Evolutionary conservation across 2,797 vertebrate genomes (phyloP), one percentile per base, ranked within the genome.

Genomic region (Gadopsis bispinosus): DNA sequence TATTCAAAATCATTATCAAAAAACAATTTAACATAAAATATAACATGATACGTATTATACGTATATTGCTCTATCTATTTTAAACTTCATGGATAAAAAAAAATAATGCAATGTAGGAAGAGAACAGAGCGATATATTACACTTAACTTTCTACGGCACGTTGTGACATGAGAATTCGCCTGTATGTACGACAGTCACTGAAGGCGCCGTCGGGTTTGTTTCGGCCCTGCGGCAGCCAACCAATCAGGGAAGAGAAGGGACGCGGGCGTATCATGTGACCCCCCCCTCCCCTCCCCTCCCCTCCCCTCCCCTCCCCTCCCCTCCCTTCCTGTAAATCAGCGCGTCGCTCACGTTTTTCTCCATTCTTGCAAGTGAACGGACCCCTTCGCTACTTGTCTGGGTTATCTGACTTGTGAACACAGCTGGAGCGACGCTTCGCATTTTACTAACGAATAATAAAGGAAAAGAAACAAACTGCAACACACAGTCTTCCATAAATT

Each of bases 241-340:
- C 92, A 93, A 94, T 91, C 41, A 80, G 62, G 17, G 16, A 9
- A 0, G 56, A 60, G 67, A 4, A 55, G 2, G 62, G 82, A 62
- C 11, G 79, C 61, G 78, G 76, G 7, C 31, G 26, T 8, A 50
- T 69, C 84, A 89, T 56, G 89, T 77, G 83, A 79, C 73, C 47
- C 17, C 39, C 16, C 1, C 8, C 26, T 14, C 65, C 29, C n/a
- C n/a, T n/a, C n/a, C n/a, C n/a, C n/a, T n/a, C n/a, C n/a, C 33
- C 71, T 20, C 19, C 62, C 26, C 6, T 11, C 13, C 73, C 47
- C 17, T 35, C 16, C 1, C 33, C 71, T 20, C 19, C 62, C 26
- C 6, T 11, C 13, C 11, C 12, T 17, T 1, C 19, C 20, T 33
- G 20, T 82, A 65, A 80, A 77, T 17, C 56, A 3, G 74, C 73